Percentiles rank a stretch among this genome's conserved stretches.
Evolutionary conservation across 2,797 vertebrate genomes (phyloP).

Genomic region (Fringilla coelebs): DNA sequence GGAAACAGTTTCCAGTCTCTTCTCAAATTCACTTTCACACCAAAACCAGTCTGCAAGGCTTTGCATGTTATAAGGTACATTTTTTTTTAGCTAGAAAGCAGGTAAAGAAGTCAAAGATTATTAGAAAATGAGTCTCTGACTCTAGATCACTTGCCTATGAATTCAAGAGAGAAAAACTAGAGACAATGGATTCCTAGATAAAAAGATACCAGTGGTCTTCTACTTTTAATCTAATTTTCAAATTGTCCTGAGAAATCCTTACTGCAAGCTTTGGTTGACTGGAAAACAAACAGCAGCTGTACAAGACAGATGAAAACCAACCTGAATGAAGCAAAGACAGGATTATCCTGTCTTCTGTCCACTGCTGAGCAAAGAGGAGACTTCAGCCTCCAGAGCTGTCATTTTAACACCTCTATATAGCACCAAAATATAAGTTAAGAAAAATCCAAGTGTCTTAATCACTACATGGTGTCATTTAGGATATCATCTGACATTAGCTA

Average conservation of each 20-base stretch:
- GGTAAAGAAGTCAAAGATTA: background rate
- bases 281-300: background rate
- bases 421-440: background rate
- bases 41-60: background rate
- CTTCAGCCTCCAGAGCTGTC: background rate
- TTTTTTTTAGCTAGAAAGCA: background rate
- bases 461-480: background rate
- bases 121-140: background rate
- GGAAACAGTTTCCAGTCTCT: background rate
- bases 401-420: background rate
- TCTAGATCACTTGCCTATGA: background rate
- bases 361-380: background rate
- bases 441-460: background rate
- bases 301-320: background rate
- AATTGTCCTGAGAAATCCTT: background rate
- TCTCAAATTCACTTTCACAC: conserved; percentile 15
- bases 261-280: background rate
- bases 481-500: background rate
- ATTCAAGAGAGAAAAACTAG: background rate
- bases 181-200: background rate
- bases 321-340: background rate
- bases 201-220: background rate
- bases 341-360: background rate
- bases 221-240: background rate
- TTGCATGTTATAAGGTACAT: background rate